These are phyloP conservation scores for Cirrhinus mrigala DNA, from an alignment of 2,797 vertebrate species.

Conservation along the genomic window DNA sequence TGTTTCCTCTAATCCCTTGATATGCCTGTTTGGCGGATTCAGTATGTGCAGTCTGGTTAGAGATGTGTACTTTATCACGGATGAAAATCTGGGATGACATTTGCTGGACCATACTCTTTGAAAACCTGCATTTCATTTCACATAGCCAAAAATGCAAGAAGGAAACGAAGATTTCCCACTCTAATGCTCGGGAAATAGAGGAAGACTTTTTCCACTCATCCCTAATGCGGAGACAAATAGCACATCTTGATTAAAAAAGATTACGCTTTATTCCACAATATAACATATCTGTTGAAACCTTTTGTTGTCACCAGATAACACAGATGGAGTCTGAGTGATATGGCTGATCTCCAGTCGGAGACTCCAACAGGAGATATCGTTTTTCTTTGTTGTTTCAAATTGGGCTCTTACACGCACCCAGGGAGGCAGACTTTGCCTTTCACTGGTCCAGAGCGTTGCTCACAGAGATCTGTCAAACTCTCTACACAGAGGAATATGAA, in stretches of 20 bases:
- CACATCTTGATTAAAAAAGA: slow-evolving; percentile 27
- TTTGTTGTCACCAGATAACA: slow-evolving; percentile 26
- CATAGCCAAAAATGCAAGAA: neutral
- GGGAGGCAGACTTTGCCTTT: slow-evolving; percentile 32
- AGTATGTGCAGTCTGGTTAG: neutral
- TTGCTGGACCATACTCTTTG: slow-evolving; percentile 5
- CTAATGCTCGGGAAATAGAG: slow-evolving; percentile 10
- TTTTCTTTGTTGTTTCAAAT: slow-evolving; percentile 54
- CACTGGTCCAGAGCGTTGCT: slow-evolving; percentile 29
- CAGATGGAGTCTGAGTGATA: slow-evolving; percentile 50
- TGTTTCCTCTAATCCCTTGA: slow-evolving; percentile 7
- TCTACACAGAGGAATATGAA: slow-evolving; percentile 33
- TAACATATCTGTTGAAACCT: slow-evolving; percentile 24
- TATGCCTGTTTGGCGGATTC: slow-evolving; percentile 17
- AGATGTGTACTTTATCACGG: neutral
- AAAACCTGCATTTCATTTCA: slow-evolving; percentile 23
- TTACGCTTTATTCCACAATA: slow-evolving; percentile 17
- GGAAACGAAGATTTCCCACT: neutral
- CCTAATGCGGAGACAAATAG: slow-evolving; percentile 22
- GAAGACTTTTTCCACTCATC: neutral
- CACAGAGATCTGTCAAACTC: slow-evolving; percentile 48
- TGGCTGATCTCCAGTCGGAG: slow-evolving; percentile 45
- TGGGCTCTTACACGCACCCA: slow-evolving; percentile 46
- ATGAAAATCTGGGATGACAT: slow-evolving; percentile 29
- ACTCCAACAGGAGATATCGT: slow-evolving; percentile 50